Conservation (phyloP, 2,888 invertebrate species). For the Andrena minutula region DNA sequence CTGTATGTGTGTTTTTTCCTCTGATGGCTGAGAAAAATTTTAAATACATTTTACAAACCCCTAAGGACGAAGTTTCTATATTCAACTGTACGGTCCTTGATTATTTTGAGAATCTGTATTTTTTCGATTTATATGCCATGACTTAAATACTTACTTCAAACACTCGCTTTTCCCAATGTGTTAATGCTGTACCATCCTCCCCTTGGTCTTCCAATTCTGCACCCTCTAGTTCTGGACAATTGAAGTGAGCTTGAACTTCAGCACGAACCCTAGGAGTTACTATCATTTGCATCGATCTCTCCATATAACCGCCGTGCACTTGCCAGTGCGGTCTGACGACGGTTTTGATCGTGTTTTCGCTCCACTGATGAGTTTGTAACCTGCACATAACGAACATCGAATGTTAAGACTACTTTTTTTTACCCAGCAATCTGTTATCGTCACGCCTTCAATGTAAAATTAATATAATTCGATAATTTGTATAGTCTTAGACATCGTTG, state of each 20-base stretch:
- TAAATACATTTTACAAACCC: too few species aligned
- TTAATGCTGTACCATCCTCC: conserved; percentile 97
- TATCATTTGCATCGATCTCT: conserved; percentile 92
- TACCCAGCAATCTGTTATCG: too few species aligned
- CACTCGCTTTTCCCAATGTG: conserved; percentile 99
- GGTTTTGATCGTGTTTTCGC: conserved; percentile 93
- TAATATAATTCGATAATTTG: not conserved
- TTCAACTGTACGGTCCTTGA: too few species aligned
- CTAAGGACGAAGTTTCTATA: not conserved
- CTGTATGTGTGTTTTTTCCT: too few species aligned
- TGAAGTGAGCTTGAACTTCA: conserved; percentile 95
- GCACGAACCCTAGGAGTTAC: conserved; percentile 96
- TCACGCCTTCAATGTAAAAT: not conserved
- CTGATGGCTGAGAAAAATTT: too few species aligned
- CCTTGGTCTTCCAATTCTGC: conserved; percentile 99
- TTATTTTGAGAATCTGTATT: not conserved
- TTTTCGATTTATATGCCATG: not conserved
- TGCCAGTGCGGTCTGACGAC: conserved; percentile 91
- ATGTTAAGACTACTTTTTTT: conserved; percentile 17
- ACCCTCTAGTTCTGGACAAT: conserved; percentile 95
- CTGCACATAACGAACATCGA: conserved; percentile 85
- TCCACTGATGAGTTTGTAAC: conserved; percentile 97
- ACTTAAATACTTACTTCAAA: conserved; percentile 91
- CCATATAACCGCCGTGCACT: conserved; percentile 91
- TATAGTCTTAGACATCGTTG: not conserved